Conservation (phyloP, 2,888 invertebrate genomes). For the Choreutis nemorana region DNA sequence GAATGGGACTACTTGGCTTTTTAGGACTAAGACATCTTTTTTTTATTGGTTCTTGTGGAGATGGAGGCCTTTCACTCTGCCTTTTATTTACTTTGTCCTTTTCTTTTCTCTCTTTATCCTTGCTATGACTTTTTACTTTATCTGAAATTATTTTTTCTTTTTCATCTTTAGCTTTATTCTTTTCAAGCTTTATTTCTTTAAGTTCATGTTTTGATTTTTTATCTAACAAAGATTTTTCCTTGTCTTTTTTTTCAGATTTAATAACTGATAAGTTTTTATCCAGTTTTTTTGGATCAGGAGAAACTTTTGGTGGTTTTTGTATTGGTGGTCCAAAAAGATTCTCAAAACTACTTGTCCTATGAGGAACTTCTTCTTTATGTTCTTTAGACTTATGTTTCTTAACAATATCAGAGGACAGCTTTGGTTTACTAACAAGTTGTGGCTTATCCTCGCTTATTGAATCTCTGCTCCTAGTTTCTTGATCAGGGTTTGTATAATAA, state of each 20-base stretch:
- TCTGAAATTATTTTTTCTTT: slow-evolving; percentile 54
- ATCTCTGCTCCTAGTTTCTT: slow-evolving; percentile 65
- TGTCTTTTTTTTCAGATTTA: slow-evolving; percentile 66
- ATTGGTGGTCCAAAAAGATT: slow-evolving; percentile 86
- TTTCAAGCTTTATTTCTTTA: slow-evolving; percentile 51
- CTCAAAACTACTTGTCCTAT: slow-evolving; percentile 73
- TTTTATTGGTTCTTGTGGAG: slow-evolving; percentile 47
- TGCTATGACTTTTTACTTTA: slow-evolving; percentile 60
- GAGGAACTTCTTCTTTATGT: slow-evolving; percentile 61
- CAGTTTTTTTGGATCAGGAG: slow-evolving; percentile 71
- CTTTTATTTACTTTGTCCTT: slow-evolving; percentile 65
- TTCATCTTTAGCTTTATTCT: slow-evolving; percentile 54
- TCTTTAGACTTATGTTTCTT: slow-evolving; percentile 70
- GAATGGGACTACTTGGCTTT: slow-evolving; percentile 37
- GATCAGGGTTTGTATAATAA: slow-evolving; percentile 56
- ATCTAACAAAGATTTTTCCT: slow-evolving; percentile 51
- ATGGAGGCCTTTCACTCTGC: slow-evolving; percentile 41
- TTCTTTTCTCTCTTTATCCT: slow-evolving; percentile 62
- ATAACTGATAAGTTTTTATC: slow-evolving; percentile 30
- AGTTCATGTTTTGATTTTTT: slow-evolving; percentile 59
- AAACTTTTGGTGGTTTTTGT: slow-evolving; percentile 75
- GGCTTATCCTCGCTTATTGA: slow-evolving; percentile 64
- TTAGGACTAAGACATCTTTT: slow-evolving; percentile 43
- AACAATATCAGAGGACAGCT: slow-evolving; percentile 64
- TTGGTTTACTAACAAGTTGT: slow-evolving; percentile 76